Percentiles rank a stretch among this genome's conserved stretches.
Evolutionary conservation across 2,888 invertebrate species (phyloP).

Genomic region (Aphodius granarius): DNA sequence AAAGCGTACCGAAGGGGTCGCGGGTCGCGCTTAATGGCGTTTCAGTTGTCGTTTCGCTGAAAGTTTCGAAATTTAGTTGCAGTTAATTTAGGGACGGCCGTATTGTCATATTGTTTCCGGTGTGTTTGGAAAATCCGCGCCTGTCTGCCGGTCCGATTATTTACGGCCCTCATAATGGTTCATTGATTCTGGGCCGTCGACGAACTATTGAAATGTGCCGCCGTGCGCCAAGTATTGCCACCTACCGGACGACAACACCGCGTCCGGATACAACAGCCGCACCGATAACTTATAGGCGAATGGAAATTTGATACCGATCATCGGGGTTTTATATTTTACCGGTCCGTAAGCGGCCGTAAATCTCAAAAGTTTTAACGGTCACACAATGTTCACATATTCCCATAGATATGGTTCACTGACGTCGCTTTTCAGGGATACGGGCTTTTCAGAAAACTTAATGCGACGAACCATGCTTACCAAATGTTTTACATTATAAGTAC

Average conservation of each 20-base stretch:
- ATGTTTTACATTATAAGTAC: no score
- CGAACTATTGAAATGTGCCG: conserved; percentile 47
- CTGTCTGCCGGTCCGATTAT: conserved; percentile 47
- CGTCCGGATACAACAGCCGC: conserved; percentile 21
- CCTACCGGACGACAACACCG: not conserved
- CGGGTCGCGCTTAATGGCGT: conserved; percentile 5
- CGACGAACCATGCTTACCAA: no score
- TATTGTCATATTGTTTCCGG: conserved; percentile 48
- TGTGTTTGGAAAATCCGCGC: conserved; percentile 46
- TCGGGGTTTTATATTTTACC: conserved; percentile 34
- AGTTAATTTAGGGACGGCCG: conserved; percentile 45
- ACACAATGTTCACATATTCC: not conserved
- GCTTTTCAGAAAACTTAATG: no score
- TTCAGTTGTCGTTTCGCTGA: conserved; percentile 12
- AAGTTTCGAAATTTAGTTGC: conserved; percentile 30
- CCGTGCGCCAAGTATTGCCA: not conserved
- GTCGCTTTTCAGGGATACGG: not conserved
- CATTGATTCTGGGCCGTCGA: conserved; percentile 48
- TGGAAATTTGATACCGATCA: conserved; percentile 46
- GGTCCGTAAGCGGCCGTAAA: not conserved
- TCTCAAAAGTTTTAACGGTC: not conserved
- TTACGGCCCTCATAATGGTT: conserved; percentile 52
- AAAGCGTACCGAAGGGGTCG: not conserved
- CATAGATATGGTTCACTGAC: not conserved
- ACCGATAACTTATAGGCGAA: conserved; percentile 46